Evolutionary conservation across 2,797 vertebrate species (phyloP).

Genomic region (Chromis chromis): DNA sequence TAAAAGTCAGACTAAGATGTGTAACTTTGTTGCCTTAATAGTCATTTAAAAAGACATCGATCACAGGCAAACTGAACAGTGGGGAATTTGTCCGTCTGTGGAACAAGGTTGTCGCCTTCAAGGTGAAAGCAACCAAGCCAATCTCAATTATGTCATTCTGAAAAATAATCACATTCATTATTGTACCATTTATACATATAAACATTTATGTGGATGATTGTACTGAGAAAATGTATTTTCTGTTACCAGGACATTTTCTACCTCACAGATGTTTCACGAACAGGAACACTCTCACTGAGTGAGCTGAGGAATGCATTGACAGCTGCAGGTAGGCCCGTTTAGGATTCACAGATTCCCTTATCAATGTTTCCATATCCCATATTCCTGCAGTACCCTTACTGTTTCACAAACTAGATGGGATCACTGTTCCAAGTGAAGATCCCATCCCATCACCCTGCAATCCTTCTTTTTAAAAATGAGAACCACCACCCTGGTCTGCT

Average conservation of each 20-base stretch:
- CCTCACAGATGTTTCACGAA: slow-evolving; percentile 64
- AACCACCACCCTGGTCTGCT: background rate
- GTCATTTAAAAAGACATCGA: slow-evolving; percentile 61
- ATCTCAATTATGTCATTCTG: background rate
- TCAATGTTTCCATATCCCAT: background rate
- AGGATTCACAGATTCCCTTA: background rate
- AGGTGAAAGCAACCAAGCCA: slow-evolving; percentile 53
- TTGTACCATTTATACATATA: background rate
- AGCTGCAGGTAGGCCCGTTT: slow-evolving; percentile 58
- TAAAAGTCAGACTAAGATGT: background rate
- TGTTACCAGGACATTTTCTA: slow-evolving; percentile 73
- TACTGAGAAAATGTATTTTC: background rate
- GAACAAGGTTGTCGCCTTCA: slow-evolving; percentile 68
- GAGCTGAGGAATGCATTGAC: slow-evolving; percentile 73
- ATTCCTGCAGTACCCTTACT: too few species aligned
- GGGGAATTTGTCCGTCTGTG: slow-evolving; percentile 74
- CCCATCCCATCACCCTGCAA: too few species aligned
- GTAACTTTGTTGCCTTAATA: slow-evolving; percentile 42
- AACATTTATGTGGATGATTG: background rate
- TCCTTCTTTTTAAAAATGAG: too few species aligned
- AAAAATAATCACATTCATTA: background rate
- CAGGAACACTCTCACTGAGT: slow-evolving; percentile 70
- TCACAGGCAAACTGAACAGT: slow-evolving; percentile 73
- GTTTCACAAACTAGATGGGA: too few species aligned
- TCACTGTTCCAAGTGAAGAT: too few species aligned